A percentile compares a stretch with the other conserved stretches of the same genome.
Conservation (phyloP, 1,140 invertebrate species). For the Rhizoglyphus robini region DNA sequence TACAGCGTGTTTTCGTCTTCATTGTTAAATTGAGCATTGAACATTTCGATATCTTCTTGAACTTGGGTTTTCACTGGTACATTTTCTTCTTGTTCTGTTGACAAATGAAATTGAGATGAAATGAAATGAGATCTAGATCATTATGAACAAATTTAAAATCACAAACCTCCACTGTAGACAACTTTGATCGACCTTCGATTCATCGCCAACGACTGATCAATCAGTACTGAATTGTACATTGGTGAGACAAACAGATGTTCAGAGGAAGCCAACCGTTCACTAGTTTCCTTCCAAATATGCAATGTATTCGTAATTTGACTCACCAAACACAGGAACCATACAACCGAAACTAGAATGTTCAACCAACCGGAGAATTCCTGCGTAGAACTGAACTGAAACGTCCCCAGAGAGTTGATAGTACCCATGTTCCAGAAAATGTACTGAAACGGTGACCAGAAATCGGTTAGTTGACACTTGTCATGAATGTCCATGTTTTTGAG, state of each 20-base stretch:
- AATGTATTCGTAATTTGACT: conserved; percentile 38
- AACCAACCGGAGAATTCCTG: conserved; percentile 24
- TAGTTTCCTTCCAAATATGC: conserved; percentile 43
- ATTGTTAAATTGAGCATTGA: no score
- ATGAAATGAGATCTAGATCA: no score
- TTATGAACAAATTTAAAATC: no score
- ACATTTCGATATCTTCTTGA: no score
- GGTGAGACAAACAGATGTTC: conserved; percentile 42
- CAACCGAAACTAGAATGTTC: conserved; percentile 27
- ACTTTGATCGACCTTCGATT: no score
- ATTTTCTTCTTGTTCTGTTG: no score
- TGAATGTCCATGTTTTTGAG: not conserved
- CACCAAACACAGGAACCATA: conserved; percentile 35
- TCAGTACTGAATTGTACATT: conserved; percentile 39
- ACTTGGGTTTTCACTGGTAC: no score
- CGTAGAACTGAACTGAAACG: conserved; percentile 50
- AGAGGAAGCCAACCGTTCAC: conserved; percentile 39
- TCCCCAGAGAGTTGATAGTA: conserved; percentile 72
- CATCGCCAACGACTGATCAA: no score
- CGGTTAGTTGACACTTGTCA: conserved; percentile 5
- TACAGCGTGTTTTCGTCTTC: no score
- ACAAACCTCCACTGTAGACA: no score
- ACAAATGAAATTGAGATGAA: no score
- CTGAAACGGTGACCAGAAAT: conserved; percentile 37
- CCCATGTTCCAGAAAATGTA: conserved; percentile 67